A percentile compares a stretch with the other conserved stretches of the same genome.
Evolutionary conservation across 2,888 invertebrate genomes (phyloP).

Genomic region (Darwinula stevensoni): DNA sequence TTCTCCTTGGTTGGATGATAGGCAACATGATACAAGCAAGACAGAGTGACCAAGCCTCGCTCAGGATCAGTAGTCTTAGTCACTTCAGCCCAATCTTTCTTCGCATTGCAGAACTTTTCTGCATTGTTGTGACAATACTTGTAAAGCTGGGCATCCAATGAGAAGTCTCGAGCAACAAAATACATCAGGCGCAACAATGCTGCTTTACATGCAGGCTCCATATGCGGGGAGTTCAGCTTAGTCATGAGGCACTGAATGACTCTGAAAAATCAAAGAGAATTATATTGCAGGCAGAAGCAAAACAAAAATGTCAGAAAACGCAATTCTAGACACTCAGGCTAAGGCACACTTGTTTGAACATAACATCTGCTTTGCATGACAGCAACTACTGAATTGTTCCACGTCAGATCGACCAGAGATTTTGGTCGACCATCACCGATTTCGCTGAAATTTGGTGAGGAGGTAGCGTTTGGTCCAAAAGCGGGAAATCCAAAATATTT

Average conservation of each 20-base stretch:
- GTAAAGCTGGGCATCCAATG: constrained; percentile 62
- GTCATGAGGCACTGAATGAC: constrained; percentile 85
- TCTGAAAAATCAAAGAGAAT: constrained; percentile 15
- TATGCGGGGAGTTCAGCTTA: constrained; percentile 46
- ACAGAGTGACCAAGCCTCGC: constrained; percentile 49
- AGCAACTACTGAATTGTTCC: too few relatives aligned
- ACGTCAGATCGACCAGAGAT: too few relatives aligned
- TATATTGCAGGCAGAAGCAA: constrained; percentile 8
- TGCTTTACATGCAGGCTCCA: constrained; percentile 67
- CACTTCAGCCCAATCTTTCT: constrained; percentile 39
- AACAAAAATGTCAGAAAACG: too few relatives aligned
- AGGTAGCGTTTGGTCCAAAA: too few relatives aligned
- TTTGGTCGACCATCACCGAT: too few relatives aligned
- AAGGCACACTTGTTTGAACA: too few relatives aligned
- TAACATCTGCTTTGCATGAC: too few relatives aligned
- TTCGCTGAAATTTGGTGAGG: too few relatives aligned
- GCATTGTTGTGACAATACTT: constrained; percentile 67
- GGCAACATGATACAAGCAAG: constrained; percentile 49
- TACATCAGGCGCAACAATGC: constrained; percentile 85
- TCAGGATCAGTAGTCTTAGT: constrained; percentile 28
- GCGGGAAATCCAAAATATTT: too few relatives aligned
- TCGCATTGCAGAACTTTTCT: constrained; percentile 42
- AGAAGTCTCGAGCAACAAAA: constrained; percentile 82
- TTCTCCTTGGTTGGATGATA: constrained; percentile 16
- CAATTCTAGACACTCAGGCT: too few relatives aligned